Percentiles rank a stretch among this genome's conserved stretches.
Conservation (phyloP, 2,888 invertebrate species). For the Caenorhabditis afra region DNA sequence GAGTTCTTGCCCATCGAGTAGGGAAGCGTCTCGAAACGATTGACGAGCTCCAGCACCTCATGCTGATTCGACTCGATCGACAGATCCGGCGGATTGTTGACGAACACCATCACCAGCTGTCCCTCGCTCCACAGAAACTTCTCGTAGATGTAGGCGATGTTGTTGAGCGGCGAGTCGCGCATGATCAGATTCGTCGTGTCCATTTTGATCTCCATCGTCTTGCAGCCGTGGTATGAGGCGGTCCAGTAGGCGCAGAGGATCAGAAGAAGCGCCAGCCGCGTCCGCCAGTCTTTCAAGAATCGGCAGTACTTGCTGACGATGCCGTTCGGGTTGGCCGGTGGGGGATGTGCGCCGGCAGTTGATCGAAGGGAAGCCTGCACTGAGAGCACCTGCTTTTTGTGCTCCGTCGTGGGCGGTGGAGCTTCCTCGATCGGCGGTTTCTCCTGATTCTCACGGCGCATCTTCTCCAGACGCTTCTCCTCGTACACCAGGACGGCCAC, state of each 20-base stretch:
- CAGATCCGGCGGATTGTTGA: slow-evolving; percentile 72
- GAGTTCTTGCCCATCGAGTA: slow-evolving; percentile 76
- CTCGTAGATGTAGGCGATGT: slow-evolving; percentile 71
- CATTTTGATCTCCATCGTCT: slow-evolving; percentile 70
- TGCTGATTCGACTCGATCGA: slow-evolving; percentile 54
- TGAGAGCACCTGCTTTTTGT: slow-evolving; percentile 29
- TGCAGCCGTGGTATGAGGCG: slow-evolving; percentile 65
- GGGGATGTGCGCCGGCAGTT: slow-evolving; percentile 34
- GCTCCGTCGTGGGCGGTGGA: background rate
- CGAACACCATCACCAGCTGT: slow-evolving; percentile 72
- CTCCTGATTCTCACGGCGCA: slow-evolving; percentile 13
- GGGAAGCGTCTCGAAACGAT: slow-evolving; percentile 71
- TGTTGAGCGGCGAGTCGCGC: slow-evolving; percentile 68
- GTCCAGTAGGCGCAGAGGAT: slow-evolving; percentile 68
- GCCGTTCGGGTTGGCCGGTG: slow-evolving; percentile 66
- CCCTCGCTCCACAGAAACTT: slow-evolving; percentile 72
- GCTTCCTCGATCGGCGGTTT: slow-evolving; percentile 14
- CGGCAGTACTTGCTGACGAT: slow-evolving; percentile 68
- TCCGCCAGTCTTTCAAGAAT: slow-evolving; percentile 63
- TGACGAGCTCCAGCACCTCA: slow-evolving; percentile 66
- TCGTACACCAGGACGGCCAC: slow-evolving; percentile 71
- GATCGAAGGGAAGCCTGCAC: slow-evolving; percentile 49
- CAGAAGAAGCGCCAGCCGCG: slow-evolving; percentile 56
- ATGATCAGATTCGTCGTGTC: slow-evolving; percentile 74
- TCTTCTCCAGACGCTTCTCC: slow-evolving; percentile 58